Percentiles rank a stretch among this genome's conserved stretches.
Evolutionary conservation across 2,797 vertebrate species (phyloP).

Genomic region (Diplodus sargus): DNA sequence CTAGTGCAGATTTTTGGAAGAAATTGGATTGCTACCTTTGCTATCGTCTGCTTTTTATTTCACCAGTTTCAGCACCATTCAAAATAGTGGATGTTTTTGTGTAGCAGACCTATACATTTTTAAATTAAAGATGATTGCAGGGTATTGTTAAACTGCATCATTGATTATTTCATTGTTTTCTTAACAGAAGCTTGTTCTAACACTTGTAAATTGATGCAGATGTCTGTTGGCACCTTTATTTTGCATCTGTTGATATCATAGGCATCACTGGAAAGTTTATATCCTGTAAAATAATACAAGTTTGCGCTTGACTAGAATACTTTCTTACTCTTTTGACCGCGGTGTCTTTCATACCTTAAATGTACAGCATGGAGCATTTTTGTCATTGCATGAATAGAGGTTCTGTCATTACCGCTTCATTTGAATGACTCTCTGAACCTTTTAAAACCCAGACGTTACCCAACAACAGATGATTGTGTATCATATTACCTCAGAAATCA

Average conservation of each 20-base stretch:
- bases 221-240: constrained; percentile 1
- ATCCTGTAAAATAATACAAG: constrained; percentile 17
- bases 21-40: constrained; percentile 24
- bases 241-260: neutral
- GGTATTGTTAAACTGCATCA: constrained; percentile 37
- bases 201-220: constrained; percentile 32
- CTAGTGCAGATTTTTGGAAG: constrained; percentile 17
- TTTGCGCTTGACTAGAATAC: constrained; percentile 19
- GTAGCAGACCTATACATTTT: constrained; percentile 22
- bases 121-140: constrained; percentile 40
- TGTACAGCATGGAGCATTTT: neutral
- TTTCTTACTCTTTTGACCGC: neutral
- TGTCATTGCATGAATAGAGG: neutral
- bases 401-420: neutral
- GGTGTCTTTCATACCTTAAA: constrained; percentile 5
- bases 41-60: constrained; percentile 37
- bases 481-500: constrained; percentile 25
- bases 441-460: neutral
- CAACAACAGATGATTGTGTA: constrained; percentile 28
- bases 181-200: constrained; percentile 29
- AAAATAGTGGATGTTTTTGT: constrained; percentile 27
- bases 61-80: constrained; percentile 40
- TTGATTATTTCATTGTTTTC: constrained; percentile 16
- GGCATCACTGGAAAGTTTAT: neutral
- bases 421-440: neutral